Conservation (phyloP, 2,888 invertebrate species). For the Ashinkailepas kermadecensis region DNA sequence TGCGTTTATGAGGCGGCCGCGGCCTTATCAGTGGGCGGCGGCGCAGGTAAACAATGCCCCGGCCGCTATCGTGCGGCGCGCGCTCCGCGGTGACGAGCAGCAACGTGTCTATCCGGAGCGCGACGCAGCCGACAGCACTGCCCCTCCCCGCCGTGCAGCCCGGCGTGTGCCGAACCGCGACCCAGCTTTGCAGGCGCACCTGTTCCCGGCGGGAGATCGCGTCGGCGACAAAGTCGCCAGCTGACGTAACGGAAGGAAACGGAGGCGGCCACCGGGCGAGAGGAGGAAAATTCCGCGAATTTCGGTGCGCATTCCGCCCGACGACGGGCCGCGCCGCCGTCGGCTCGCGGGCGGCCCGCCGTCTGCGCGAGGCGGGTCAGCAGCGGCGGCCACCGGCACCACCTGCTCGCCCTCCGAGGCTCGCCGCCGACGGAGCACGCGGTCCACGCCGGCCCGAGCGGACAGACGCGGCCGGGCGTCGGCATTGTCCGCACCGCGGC, state of each 20-base stretch:
- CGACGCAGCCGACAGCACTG: no score
- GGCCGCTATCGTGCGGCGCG: background rate
- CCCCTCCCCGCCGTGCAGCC: no score
- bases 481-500: background rate
- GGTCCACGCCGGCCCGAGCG: background rate
- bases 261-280: no score
- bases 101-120: no score
- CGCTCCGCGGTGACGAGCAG: no score
- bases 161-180: no score
- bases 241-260: no score
- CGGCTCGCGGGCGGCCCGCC: background rate
- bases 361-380: background rate
- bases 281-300: no score
- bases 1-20: slow-evolving; percentile 8
- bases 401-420: background rate
- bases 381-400: background rate
- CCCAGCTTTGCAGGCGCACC: no score
- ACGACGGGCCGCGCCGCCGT: background rate
- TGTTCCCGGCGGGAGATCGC: no score
- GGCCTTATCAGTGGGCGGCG: slow-evolving; percentile 2
- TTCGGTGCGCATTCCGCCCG: background rate
- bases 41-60: slow-evolving; percentile 12
- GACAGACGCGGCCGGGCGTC: background rate
- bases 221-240: no score
- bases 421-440: background rate